A percentile compares a stretch with the other conserved stretches of the same genome.
Conservation (phyloP, 2,888 invertebrate species). For the Dryococelus australis region DNA sequence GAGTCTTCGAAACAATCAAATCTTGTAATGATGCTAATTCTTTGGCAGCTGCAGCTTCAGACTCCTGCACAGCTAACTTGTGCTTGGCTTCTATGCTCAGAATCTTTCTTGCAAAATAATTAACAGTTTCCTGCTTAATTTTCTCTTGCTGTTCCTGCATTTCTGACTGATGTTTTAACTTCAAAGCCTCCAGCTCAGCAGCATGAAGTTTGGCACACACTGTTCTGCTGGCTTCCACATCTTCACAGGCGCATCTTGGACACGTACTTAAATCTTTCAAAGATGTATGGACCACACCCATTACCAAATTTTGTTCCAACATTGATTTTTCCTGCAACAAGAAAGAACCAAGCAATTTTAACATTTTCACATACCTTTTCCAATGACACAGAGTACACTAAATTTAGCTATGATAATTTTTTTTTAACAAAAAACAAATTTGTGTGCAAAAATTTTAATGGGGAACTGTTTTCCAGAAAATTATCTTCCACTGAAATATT, state of each 20-base stretch:
- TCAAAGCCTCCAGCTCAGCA: background rate
- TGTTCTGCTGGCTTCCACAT: background rate
- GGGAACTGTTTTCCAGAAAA: too few relatives aligned
- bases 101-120: background rate
- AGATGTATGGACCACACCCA: background rate
- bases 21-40: background rate
- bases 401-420: too few relatives aligned
- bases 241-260: background rate
- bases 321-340: background rate
- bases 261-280: background rate
- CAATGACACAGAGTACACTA: too few relatives aligned
- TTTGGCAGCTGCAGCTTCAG: background rate
- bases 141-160: background rate
- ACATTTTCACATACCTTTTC: background rate
- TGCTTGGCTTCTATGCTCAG: background rate
- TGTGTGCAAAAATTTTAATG: too few relatives aligned
- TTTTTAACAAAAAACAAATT: too few relatives aligned
- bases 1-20: constrained; percentile 3
- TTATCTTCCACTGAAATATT: too few relatives aligned
- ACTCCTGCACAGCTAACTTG: background rate
- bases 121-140: constrained; percentile 20
- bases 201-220: background rate
- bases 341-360: background rate
- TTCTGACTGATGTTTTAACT: constrained; percentile 11
- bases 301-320: background rate